phyloP scores from a whole-genome alignment of 2,888 invertebrate species.

The Xestia c-nigrum region DNA sequence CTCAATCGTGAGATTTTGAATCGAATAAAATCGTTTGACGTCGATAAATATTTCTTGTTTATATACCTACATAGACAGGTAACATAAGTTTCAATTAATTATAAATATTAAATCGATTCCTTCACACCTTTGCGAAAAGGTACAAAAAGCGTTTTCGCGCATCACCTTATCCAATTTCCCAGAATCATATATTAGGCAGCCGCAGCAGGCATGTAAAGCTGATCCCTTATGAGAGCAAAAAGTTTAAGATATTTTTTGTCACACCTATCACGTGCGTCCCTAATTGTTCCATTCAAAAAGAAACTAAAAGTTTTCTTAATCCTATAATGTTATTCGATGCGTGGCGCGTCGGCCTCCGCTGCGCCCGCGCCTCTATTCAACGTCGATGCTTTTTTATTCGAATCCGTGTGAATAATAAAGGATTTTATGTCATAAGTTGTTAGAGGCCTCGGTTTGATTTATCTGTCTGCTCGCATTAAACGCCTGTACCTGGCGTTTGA shows the following conservation, averaged over 20 bases:
- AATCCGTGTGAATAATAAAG: constrained; percentile 85
- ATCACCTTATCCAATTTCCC: constrained; percentile 68
- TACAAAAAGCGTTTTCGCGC: constrained; percentile 68
- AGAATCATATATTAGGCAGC: constrained; percentile 68
- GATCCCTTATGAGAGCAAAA: constrained; percentile 71
- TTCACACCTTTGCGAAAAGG: constrained; percentile 41
- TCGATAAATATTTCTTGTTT: constrained; percentile 43
- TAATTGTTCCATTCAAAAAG: constrained; percentile 85
- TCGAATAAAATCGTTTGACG: constrained; percentile 35
- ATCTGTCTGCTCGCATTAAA: constrained; percentile 76
- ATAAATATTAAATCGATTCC: constrained; percentile 51
- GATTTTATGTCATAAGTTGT: constrained; percentile 88
- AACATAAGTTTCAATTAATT: constrained; percentile 58
- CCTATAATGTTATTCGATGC: constrained; percentile 84
- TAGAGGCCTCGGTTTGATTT: constrained; percentile 84
- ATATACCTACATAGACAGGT: constrained; percentile 28
- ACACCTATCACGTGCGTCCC: constrained; percentile 81
- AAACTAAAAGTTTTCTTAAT: constrained; percentile 84
- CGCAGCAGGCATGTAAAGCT: constrained; percentile 45
- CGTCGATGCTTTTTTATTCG: constrained; percentile 73
- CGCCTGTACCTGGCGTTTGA: constrained; percentile 80
- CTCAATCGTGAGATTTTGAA: constrained; percentile 15
- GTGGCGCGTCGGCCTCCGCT: constrained; percentile 69
- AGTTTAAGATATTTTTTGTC: constrained; percentile 81
- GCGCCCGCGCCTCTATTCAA: constrained; percentile 70